Conservation (phyloP, 2,888 invertebrate genomes). For the Mamestra brassicae region DNA sequence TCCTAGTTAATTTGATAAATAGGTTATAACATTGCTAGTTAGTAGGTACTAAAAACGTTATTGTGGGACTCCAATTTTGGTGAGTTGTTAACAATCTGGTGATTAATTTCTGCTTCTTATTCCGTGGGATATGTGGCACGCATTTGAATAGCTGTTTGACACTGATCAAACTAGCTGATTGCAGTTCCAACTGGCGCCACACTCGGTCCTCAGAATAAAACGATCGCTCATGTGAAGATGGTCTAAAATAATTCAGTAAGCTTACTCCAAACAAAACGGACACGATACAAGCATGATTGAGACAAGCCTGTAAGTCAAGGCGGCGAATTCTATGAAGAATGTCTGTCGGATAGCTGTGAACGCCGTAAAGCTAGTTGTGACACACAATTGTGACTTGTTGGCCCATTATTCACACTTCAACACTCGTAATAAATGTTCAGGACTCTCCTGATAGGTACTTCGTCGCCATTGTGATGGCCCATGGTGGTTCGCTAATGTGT, state of each 20-base stretch:
- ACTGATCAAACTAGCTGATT: conserved; percentile 21
- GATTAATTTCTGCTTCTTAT: conserved; percentile 25
- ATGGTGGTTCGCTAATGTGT: conserved; percentile 66
- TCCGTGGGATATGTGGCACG: neutral
- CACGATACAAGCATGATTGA: conserved; percentile 7
- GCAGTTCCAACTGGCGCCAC: neutral
- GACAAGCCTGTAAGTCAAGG: conserved; percentile 26
- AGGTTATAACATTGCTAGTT: neutral
- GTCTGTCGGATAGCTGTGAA: conserved; percentile 52
- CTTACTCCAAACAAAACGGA: conserved; percentile 19
- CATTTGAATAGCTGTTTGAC: conserved; percentile 24
- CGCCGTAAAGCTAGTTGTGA: conserved; percentile 48
- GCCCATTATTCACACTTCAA: conserved; percentile 60
- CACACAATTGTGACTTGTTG: conserved; percentile 56
- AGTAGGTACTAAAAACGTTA: neutral
- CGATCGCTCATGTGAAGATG: neutral
- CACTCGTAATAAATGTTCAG: conserved; percentile 55
- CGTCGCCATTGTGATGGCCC: conserved; percentile 54
- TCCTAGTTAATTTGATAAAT: neutral
- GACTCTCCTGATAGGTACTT: conserved; percentile 49
- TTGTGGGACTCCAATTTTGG: neutral
- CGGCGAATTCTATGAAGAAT: conserved; percentile 55
- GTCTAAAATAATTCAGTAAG: neutral
- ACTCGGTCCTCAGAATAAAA: neutral
- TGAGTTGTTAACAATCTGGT: neutral